Conservation (phyloP, 2,888 invertebrate genomes). For the Eupithecia pulchellata region DNA sequence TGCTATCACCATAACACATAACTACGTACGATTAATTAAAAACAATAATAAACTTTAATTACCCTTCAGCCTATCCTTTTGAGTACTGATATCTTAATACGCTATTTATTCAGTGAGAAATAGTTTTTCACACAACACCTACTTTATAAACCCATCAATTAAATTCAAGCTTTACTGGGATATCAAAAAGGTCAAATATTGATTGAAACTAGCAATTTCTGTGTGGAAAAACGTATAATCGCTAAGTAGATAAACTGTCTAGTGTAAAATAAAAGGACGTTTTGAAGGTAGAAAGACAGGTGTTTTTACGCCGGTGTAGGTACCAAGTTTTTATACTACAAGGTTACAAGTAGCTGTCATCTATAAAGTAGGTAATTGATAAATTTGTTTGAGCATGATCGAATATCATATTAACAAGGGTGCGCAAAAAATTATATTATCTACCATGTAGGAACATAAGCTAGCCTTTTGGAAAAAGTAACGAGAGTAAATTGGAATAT, state of each 20-base stretch:
- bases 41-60: slow-evolving; percentile 71
- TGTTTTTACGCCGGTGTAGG: slow-evolving; percentile 21
- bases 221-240: slow-evolving; percentile 12
- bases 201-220: background rate
- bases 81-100: slow-evolving; percentile 40
- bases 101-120: slow-evolving; percentile 35
- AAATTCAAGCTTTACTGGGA: slow-evolving; percentile 7
- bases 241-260: slow-evolving; percentile 31
- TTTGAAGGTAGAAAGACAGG: slow-evolving; percentile 24
- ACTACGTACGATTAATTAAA: slow-evolving; percentile 74
- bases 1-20: slow-evolving; percentile 67
- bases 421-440: slow-evolving; percentile 2
- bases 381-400: slow-evolving; percentile 37
- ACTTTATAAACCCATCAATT: background rate
- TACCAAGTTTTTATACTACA: background rate
- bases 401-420: slow-evolving; percentile 37
- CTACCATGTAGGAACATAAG: background rate
- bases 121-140: slow-evolving; percentile 20
- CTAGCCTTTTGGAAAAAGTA: background rate
- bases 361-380: slow-evolving; percentile 40
- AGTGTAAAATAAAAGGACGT: too few species aligned
- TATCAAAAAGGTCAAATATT: slow-evolving; percentile 11
- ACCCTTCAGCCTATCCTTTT: slow-evolving; percentile 52
- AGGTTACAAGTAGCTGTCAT: slow-evolving; percentile 19
- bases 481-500: background rate